Evolutionary conservation across 2,797 vertebrate genomes (phyloP).

Genomic region (Hydrocynus forskahlii): DNA sequence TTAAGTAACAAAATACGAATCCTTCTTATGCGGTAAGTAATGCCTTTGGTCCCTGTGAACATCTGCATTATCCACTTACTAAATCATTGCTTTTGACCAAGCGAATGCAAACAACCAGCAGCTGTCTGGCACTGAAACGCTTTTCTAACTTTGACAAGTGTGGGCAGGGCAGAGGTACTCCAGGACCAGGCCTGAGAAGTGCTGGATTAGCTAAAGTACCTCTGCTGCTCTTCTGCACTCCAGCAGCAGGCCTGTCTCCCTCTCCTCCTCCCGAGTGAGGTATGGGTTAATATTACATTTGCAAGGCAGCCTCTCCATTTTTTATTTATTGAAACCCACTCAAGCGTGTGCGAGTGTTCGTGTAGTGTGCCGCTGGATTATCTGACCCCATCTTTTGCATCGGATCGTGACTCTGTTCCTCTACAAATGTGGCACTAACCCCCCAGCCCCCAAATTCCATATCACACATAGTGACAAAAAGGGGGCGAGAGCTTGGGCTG

Average conservation of each 20-base stretch:
- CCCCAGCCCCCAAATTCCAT: slow-evolving; percentile 28
- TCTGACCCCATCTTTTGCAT: slow-evolving; percentile 47
- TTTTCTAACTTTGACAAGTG: too few species aligned
- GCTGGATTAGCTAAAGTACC: slow-evolving; percentile 54
- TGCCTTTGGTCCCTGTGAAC: too few species aligned
- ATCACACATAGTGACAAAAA: slow-evolving; percentile 45
- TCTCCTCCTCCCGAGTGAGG: slow-evolving; percentile 69
- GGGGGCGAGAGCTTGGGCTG: slow-evolving; percentile 42
- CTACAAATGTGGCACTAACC: background rate
- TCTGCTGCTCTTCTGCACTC: slow-evolving; percentile 53
- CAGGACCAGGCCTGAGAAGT: background rate
- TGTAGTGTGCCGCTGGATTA: slow-evolving; percentile 47
- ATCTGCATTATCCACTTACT: too few species aligned
- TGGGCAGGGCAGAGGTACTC: background rate
- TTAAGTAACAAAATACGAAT: too few species aligned
- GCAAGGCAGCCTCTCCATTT: slow-evolving; percentile 78
- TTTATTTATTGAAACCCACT: slow-evolving; percentile 86
- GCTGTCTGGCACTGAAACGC: too few species aligned
- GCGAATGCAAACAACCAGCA: too few species aligned
- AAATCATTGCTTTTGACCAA: too few species aligned
- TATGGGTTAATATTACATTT: slow-evolving; percentile 84
- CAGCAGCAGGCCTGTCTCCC: slow-evolving; percentile 56
- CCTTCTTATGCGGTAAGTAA: too few species aligned
- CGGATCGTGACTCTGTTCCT: slow-evolving; percentile 24
- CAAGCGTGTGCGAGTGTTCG: slow-evolving; percentile 74